phyloP scores from a whole-genome alignment of 2,888 invertebrate genomes.

The Agrochola lota region DNA sequence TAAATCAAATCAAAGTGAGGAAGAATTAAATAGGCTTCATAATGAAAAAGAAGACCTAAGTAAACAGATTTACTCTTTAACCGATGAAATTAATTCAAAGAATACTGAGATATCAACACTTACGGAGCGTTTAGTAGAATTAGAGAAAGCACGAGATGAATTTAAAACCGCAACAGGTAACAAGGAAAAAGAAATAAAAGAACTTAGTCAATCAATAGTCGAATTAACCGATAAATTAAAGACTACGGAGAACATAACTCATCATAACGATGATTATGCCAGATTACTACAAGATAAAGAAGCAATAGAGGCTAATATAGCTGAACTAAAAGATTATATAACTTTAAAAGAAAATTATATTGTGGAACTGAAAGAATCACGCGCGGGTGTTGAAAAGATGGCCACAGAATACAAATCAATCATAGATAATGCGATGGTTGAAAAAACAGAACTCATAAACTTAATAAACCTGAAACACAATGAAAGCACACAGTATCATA shows the following conservation, averaged over 20 bases:
- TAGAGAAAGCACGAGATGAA: constrained; percentile 70
- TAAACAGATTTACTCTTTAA: constrained; percentile 74
- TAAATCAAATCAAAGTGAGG: constrained; percentile 70
- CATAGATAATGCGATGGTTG: constrained; percentile 81
- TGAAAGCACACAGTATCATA: constrained; percentile 96
- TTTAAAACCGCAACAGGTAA: constrained; percentile 71
- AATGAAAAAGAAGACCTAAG: constrained; percentile 78
- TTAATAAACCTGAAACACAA: constrained; percentile 95
- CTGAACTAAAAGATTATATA: constrained; percentile 72
- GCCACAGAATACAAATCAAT: constrained; percentile 76
- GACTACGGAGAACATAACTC: constrained; percentile 73
- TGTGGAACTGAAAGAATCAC: constrained; percentile 72
- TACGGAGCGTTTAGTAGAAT: constrained; percentile 69
- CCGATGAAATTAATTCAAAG: constrained; percentile 77
- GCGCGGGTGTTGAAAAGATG: constrained; percentile 73
- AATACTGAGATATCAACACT: constrained; percentile 75
- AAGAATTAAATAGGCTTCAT: constrained; percentile 76
- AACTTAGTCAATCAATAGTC: constrained; percentile 80
- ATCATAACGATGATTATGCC: constrained; percentile 77
- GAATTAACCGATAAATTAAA: constrained; percentile 81
- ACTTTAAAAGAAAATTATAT: constrained; percentile 74
- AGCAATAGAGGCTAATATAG: constrained; percentile 73
- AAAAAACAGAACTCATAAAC: constrained; percentile 93
- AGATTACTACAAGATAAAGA: constrained; percentile 80
- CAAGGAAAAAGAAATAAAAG: constrained; percentile 84